Evolutionary conservation across 2,113 vertebrate species (phyloP).

Genomic region (Holacanthus passer): DNA sequence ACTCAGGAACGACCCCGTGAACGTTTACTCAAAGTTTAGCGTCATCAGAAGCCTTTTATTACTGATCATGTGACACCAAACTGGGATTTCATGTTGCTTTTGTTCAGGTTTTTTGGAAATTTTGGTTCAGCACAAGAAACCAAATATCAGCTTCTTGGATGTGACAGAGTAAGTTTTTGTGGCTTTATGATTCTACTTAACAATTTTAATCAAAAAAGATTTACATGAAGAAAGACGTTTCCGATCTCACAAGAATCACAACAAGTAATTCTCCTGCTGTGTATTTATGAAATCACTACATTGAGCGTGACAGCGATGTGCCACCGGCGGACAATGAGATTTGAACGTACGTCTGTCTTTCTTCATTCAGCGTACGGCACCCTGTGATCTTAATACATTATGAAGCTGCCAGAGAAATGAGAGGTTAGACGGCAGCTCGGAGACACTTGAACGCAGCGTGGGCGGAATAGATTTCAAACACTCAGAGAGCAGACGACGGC

Average conservation of each 20-base stretch:
- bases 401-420: slow-evolving; percentile 58
- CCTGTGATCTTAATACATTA: slow-evolving; percentile 43
- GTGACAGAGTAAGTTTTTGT: too few species aligned
- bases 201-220: background rate
- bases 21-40: too few species aligned
- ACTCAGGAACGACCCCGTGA: too few species aligned
- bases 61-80: too few species aligned
- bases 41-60: too few species aligned
- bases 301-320: slow-evolving; percentile 5
- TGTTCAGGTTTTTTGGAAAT: background rate
- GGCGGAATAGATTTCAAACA: slow-evolving; percentile 71
- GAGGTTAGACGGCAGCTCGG: slow-evolving; percentile 69
- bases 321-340: slow-evolving; percentile 22
- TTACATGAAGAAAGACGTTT: background rate
- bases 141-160: too few species aligned
- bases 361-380: slow-evolving; percentile 2
- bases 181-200: too few species aligned
- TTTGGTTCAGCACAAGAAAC: too few species aligned
- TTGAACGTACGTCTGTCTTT: slow-evolving; percentile 31
- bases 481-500: slow-evolving; percentile 64
- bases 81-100: background rate
- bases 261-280: background rate
- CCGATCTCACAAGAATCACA: background rate
- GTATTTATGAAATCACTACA: slow-evolving; percentile 16
- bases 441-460: slow-evolving; percentile 63